Evolutionary conservation across 2,113 vertebrate genomes (phyloP).

Genomic region (Oryzias woworae): DNA sequence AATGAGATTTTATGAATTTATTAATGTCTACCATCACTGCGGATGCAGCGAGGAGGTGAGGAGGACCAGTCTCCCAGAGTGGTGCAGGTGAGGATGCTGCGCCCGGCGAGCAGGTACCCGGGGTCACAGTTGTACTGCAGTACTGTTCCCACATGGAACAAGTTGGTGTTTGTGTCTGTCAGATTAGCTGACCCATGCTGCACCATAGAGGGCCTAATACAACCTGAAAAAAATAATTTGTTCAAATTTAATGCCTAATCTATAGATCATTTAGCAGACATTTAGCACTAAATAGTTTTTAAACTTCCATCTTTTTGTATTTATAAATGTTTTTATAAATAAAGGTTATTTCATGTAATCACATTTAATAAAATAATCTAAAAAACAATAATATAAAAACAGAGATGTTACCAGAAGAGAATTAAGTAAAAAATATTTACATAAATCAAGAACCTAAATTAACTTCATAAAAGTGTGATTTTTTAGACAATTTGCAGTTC

Average conservation of each 20-base stretch:
- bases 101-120: conserved; percentile 71
- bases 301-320: too few species aligned
- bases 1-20: too few species aligned
- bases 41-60: conserved; percentile 72
- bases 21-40: conserved; percentile 66
- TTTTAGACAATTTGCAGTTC: too few species aligned
- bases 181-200: conserved; percentile 69
- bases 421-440: too few species aligned
- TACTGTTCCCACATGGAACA: conserved; percentile 70
- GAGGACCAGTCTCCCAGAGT: conserved; percentile 72
- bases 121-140: conserved; percentile 76
- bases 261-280: neutral
- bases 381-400: neutral
- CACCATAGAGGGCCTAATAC: conserved; percentile 65
- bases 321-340: too few species aligned
- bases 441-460: too few species aligned
- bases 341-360: too few species aligned
- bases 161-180: conserved; percentile 73
- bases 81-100: conserved; percentile 65
- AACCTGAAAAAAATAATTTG: conserved; percentile 44
- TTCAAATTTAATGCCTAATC: too few species aligned
- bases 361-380: too few species aligned
- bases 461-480: too few species aligned
- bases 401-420: neutral
- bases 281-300: neutral